phyloP scores from a whole-genome alignment of 2,113 vertebrate species.

The Caranx ignobilis region DNA sequence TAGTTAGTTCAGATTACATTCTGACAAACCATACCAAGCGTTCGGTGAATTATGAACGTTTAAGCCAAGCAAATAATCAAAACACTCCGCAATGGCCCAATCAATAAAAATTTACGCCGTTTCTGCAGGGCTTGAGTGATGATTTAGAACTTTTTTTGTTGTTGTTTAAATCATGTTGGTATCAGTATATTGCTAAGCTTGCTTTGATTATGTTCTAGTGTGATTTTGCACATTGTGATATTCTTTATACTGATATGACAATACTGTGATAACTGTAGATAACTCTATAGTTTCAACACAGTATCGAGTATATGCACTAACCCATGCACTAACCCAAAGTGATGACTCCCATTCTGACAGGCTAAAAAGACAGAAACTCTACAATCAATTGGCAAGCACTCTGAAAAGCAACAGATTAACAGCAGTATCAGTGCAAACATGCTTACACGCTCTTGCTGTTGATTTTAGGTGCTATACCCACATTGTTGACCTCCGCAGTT shows the following conservation, averaged over 20 bases:
- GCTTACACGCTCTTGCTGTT: neutral
- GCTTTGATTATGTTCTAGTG: too few species aligned
- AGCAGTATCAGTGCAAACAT: neutral
- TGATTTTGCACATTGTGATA: too few species aligned
- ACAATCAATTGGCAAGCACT: neutral
- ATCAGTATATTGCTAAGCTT: too few species aligned
- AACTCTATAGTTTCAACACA: neutral
- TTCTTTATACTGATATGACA: too few species aligned
- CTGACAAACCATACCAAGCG: neutral
- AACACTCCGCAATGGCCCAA: too few species aligned
- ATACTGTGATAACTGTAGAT: too few species aligned
- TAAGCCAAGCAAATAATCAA: too few species aligned
- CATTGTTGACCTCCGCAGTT: neutral
- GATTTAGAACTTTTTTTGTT: too few species aligned
- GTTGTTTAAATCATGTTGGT: too few species aligned
- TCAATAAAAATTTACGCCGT: too few species aligned
- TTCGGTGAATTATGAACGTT: too few species aligned
- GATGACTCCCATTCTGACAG: neutral
- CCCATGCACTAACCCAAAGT: conserved; percentile 1
- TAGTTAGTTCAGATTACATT: neutral
- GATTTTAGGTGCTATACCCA: neutral
- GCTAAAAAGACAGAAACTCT: neutral
- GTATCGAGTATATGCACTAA: neutral
- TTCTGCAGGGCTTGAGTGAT: too few species aligned
- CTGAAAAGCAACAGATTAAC: neutral